phyloP scores from a whole-genome alignment of 2,113 vertebrate genomes.

The Crypturellus undulatus region DNA sequence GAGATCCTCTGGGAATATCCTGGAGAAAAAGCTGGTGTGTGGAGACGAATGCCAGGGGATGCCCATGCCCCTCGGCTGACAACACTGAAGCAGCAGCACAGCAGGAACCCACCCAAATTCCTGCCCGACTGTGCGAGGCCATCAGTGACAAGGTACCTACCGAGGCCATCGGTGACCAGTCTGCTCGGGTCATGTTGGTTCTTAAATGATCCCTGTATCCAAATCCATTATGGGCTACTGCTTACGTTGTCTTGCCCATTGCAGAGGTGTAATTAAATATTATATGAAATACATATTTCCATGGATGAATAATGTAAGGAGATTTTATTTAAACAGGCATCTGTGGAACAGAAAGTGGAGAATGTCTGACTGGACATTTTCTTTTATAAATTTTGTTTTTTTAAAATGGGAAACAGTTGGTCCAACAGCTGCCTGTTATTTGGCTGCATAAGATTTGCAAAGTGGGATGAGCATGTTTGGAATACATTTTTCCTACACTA shows the following conservation, averaged over 20 bases:
- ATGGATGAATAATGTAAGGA: neutral
- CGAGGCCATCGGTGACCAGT: accelerated
- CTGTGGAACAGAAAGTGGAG: conserved; percentile 19
- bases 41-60: neutral
- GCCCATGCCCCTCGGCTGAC: accelerated
- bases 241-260: neutral
- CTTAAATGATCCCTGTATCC: neutral
- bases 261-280: conserved; percentile 33
- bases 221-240: neutral
- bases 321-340: conserved; percentile 35
- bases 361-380: conserved; percentile 38
- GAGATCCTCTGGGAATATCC: neutral
- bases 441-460: conserved; percentile 32
- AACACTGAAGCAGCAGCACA: neutral
- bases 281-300: neutral
- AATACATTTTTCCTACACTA: conserved; percentile 12
- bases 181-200: neutral
- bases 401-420: conserved; percentile 40
- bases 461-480: conserved; percentile 36
- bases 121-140: accelerated
- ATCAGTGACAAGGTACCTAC: accelerated
- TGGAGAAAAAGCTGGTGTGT: accelerated
- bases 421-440: conserved; percentile 48
- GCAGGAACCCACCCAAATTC: neutral
- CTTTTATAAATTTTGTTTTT: conserved; percentile 31